Evolutionary conservation across 2,797 vertebrate species (phyloP).

Genomic region (Poecilia wingei): DNA sequence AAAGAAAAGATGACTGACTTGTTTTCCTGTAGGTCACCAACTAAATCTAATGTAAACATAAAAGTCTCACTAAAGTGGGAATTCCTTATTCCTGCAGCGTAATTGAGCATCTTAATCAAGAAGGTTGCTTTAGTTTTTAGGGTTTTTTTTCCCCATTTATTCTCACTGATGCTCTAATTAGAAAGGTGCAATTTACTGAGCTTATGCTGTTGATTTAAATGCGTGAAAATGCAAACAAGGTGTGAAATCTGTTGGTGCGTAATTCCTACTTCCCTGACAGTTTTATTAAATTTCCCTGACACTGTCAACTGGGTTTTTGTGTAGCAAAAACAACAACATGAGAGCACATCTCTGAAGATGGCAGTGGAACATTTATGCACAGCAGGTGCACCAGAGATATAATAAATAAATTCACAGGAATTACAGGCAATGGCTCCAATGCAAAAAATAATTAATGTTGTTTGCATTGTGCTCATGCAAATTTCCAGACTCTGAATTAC

Average conservation of each 20-base stretch:
- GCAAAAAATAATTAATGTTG: slow-evolving; percentile 49
- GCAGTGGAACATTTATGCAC: slow-evolving; percentile 13
- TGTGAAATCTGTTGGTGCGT: slow-evolving; percentile 40
- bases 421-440: slow-evolving; percentile 15
- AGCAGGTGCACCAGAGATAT: slow-evolving; percentile 11
- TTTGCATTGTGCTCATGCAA: slow-evolving; percentile 46
- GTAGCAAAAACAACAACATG: background rate
- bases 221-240: slow-evolving; percentile 39
- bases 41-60: background rate
- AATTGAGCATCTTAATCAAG: slow-evolving; percentile 15
- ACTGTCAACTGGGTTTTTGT: slow-evolving; percentile 20
- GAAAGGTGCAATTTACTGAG: slow-evolving; percentile 28
- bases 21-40: background rate
- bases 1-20: background rate
- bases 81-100: background rate
- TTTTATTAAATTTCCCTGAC: slow-evolving; percentile 25
- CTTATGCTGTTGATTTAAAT: slow-evolving; percentile 39
- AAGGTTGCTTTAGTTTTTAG: background rate
- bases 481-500: slow-evolving; percentile 45
- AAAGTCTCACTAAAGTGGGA: background rate
- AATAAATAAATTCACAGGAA: slow-evolving; percentile 30
- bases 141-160: background rate
- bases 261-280: slow-evolving; percentile 39
- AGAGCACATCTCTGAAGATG: slow-evolving; percentile 13
- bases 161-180: slow-evolving; percentile 10